Base-by-base conservation (phyloP, 2,888 invertebrate species). In the Notocelia uddmanniana region DNA sequence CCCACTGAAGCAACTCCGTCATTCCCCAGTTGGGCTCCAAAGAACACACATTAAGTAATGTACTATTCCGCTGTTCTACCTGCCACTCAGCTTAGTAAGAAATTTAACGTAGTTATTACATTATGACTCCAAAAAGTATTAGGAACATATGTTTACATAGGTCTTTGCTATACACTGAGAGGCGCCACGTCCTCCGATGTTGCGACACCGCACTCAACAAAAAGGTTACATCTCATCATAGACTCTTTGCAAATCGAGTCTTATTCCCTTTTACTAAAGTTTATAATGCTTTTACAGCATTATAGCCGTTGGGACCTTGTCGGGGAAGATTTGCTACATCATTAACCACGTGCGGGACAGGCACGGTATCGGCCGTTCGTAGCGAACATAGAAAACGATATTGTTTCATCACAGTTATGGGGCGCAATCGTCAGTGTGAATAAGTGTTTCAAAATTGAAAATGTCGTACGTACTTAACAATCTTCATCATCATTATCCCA, bases 341-440 rank as follows among this genome's bases (percentile, higher is more conserved):
- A 62, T 60, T 69, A 62, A 54, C 60, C 69, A 69, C 45, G 60
- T 69, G 69, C 69, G 54, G 26, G 26, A 13, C 41, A 37, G 59
- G 37, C 37, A 37, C 13, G 41, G 59, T 15, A 21, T 55, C 21
- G 41, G 23, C 15, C 13, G 18, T 15, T 21, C n/a, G 21, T 10
- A n/a, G 15, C 3, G 37, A 59, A 59, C 41, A 23, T 59, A 59
- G 59, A 41, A 41, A 59, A 55, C 10, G 23, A 55, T 55, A 26
- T 55, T 10, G 41, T 59, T 59, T 59, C 41, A 19, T 41, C 41
- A 41, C n/a, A 59, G 23, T 21, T 9, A 41, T 59, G 26, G 31
- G 26, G 31, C 26, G 31, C 19, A 5, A 37, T 50, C 23, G 9
- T 26, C 55, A 55, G 26, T 55, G 13, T 13, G 23, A 54, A 54